Evolutionary conservation across 2,113 vertebrate species (phyloP).

Genomic region (Triplophysa siluroides): DNA sequence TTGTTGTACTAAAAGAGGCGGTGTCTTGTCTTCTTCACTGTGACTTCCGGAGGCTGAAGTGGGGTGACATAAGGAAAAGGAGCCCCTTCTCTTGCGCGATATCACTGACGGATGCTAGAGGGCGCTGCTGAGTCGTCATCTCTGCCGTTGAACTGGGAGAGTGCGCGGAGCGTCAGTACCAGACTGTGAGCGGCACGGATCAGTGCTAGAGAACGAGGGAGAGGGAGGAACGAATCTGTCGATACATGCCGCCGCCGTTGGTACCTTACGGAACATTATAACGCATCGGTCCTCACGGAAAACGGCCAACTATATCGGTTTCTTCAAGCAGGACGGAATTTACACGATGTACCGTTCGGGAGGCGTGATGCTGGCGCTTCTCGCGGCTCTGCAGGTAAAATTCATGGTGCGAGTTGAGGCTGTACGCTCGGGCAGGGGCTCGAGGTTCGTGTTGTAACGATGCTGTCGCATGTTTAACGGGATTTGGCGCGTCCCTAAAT

Average conservation of each 20-base stretch:
- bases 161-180: constrained; percentile 51
- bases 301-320: constrained; percentile 29
- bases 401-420: background rate
- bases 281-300: constrained; percentile 36
- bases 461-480: constrained; percentile 6
- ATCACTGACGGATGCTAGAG: constrained; percentile 44
- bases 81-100: background rate
- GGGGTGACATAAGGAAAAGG: constrained; percentile 40
- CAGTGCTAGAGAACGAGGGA: constrained; percentile 28
- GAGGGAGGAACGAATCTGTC: constrained; percentile 33
- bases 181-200: constrained; percentile 50
- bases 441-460: background rate
- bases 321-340: constrained; percentile 38
- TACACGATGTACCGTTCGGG: constrained; percentile 55
- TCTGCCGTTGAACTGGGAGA: constrained; percentile 31
- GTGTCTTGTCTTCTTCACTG: constrained; percentile 49
- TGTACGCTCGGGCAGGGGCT: constrained; percentile 15
- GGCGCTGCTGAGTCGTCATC: constrained; percentile 56
- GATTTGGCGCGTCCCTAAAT: background rate
- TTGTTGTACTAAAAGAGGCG: constrained; percentile 55
- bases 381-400: constrained; percentile 62
- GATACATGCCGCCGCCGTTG: constrained; percentile 55
- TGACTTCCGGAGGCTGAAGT: constrained; percentile 48
- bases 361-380: constrained; percentile 56
- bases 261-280: constrained; percentile 47